Evolutionary conservation across 1,140 invertebrate species (phyloP), one percentile per base, ranked within the genome.

Genomic region (Grapholita molesta): DNA sequence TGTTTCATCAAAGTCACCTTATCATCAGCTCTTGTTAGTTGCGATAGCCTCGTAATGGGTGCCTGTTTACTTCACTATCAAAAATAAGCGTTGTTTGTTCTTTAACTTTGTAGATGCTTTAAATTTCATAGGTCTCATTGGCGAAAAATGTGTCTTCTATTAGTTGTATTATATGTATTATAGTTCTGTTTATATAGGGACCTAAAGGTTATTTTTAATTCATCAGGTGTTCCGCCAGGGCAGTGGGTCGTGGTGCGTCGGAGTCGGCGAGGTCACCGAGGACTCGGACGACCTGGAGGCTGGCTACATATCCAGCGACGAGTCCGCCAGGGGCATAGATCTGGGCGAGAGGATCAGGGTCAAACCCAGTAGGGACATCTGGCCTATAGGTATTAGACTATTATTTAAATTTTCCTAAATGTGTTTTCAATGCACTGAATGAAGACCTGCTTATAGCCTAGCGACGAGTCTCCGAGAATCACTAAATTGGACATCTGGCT

Each of bases 281-380:
- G 88, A 89, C 64, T 84, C 87, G 1, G 90, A 92, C 35, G 92
- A 92, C 61, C 72, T 77, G 7, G 90, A 88, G 30, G 82, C 78
- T 1, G 88, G 83, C 3, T 93, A 93, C 77, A 94, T 94, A 64
- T 93, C 93, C 38, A 93, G 93, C 70, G 93, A 94, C 67, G 92
- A 93, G 64, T 90, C 90, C 0, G 92, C 83, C 0, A 91, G 92
- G 5, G 93, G 90, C 11, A 88, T 79, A 32, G 93, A 93, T 67
- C 84, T 90, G 18, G 92, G 89, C 11, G 88, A 90, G 64, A 78
- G 89, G 9, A 71, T 87, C 23, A 80, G 91, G 64, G 80, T 88
- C 0, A 92, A 89, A 68, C 87, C 90, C 23, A 85, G 90, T 11
- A 86, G 86, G 67, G 92, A 93, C 74, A 93, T 94, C 69, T 94